Percentiles rank a stretch among this genome's conserved stretches.
Evolutionary conservation across 2,888 invertebrate genomes (phyloP).

Genomic region (Catocala fraxini): DNA sequence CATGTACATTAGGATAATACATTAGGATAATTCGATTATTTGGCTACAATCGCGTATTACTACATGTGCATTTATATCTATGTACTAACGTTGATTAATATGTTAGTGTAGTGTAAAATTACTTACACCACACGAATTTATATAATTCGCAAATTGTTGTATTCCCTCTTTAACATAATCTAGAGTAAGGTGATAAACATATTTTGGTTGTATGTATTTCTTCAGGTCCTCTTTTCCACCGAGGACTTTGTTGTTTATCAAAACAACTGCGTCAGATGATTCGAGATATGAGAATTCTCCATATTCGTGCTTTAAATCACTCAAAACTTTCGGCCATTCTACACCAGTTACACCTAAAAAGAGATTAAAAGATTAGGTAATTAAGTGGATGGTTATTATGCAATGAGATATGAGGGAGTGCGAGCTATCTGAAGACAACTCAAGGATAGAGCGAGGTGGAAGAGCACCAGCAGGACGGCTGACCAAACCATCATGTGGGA

Average conservation of each 20-base stretch:
- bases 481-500: too few species aligned
- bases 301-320: conserved; percentile 71
- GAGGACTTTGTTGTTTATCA: conserved; percentile 80
- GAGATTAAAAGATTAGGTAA: neutral
- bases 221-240: conserved; percentile 85
- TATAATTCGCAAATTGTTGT: conserved; percentile 74
- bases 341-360: conserved; percentile 69
- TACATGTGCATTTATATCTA: too few species aligned
- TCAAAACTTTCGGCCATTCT: conserved; percentile 76
- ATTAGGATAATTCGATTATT: too few species aligned
- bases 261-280: conserved; percentile 78
- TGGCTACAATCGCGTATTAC: too few species aligned
- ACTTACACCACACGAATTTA: conserved; percentile 78
- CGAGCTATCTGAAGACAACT: too few species aligned
- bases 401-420: too few species aligned
- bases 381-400: too few species aligned
- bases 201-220: conserved; percentile 76
- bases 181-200: conserved; percentile 72
- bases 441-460: too few species aligned
- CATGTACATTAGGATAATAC: too few species aligned
- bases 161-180: conserved; percentile 82
- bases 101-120: conserved; percentile 9
- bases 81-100: neutral
- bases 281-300: conserved; percentile 82
- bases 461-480: too few species aligned